Conservation (phyloP, 2,888 invertebrate genomes). For the Diarsia dahlii region DNA sequence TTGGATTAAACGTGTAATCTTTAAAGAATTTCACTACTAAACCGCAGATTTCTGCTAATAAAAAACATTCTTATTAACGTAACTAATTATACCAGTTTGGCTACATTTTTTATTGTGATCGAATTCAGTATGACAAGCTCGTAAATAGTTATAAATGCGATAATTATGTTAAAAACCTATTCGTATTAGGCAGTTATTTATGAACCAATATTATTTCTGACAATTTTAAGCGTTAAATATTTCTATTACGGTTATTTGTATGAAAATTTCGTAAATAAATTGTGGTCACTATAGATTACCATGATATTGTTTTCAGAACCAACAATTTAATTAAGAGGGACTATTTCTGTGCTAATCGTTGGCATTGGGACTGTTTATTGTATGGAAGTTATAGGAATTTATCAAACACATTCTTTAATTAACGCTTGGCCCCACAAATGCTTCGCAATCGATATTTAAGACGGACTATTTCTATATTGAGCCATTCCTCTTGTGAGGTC, state of each 20-base stretch:
- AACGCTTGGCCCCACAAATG: constrained; percentile 63
- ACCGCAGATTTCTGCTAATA: constrained; percentile 18
- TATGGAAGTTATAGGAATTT: constrained; percentile 69
- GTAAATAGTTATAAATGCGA: constrained; percentile 61
- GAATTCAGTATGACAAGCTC: constrained; percentile 38
- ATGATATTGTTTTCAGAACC: constrained; percentile 33
- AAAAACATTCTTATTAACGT: constrained; percentile 17
- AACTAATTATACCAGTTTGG: constrained; percentile 51
- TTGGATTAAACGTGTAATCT: constrained; percentile 30
- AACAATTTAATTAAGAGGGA: constrained; percentile 57
- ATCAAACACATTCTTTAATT: constrained; percentile 67
- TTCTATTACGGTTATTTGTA: constrained; percentile 28
- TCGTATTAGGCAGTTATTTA: constrained; percentile 37
- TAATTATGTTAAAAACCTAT: constrained; percentile 62
- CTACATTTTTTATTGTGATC: constrained; percentile 54
- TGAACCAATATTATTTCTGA: constrained; percentile 34
- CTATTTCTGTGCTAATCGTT: constrained; percentile 51
- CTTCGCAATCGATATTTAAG: constrained; percentile 61
- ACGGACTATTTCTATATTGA: constrained; percentile 40
- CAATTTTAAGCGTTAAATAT: constrained; percentile 35
- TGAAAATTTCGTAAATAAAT: constrained; percentile 25
- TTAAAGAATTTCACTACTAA: constrained; percentile 35
- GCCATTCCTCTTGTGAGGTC: constrained; percentile 58
- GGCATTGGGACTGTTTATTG: constrained; percentile 56
- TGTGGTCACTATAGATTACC: constrained; percentile 24